phyloP scores from a whole-genome alignment of 2,888 invertebrate species.

The Archips xylosteana region DNA sequence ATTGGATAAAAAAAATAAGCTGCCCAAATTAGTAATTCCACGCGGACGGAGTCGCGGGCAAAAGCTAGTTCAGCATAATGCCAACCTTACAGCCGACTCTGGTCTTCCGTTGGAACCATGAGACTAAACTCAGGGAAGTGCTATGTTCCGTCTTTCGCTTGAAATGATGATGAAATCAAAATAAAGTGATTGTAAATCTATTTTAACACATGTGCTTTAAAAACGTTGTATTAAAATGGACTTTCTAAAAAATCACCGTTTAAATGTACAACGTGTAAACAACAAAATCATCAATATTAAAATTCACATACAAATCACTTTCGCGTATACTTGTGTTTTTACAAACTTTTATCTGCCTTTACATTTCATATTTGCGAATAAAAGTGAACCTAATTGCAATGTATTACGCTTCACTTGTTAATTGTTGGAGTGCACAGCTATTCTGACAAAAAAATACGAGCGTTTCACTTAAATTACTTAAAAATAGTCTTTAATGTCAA shows the following conservation, averaged over 20 bases:
- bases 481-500: slow-evolving; percentile 1
- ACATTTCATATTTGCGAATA: not conserved
- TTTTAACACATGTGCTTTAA: too few species aligned
- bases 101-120: too few species aligned
- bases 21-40: too few species aligned
- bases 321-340: slow-evolving; percentile 2
- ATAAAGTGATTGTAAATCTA: too few species aligned
- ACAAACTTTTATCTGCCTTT: slow-evolving; percentile 1
- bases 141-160: too few species aligned
- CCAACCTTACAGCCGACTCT: too few species aligned
- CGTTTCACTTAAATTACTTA: not conserved
- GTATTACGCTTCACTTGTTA: not conserved
- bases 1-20: too few species aligned
- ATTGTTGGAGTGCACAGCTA: not conserved
- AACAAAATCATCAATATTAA: slow-evolving; percentile 18
- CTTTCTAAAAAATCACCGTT: slow-evolving; percentile 14
- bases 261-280: not conserved
- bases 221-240: not conserved
- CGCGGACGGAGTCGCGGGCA: too few species aligned
- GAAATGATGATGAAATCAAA: too few species aligned
- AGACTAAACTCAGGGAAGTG: too few species aligned
- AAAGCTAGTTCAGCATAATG: too few species aligned
- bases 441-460: not conserved
- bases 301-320: slow-evolving; percentile 25
- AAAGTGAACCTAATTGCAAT: not conserved